phyloP scores from a whole-genome alignment of 2,113 vertebrate species.

The Pyxicephalus adspersus region DNA sequence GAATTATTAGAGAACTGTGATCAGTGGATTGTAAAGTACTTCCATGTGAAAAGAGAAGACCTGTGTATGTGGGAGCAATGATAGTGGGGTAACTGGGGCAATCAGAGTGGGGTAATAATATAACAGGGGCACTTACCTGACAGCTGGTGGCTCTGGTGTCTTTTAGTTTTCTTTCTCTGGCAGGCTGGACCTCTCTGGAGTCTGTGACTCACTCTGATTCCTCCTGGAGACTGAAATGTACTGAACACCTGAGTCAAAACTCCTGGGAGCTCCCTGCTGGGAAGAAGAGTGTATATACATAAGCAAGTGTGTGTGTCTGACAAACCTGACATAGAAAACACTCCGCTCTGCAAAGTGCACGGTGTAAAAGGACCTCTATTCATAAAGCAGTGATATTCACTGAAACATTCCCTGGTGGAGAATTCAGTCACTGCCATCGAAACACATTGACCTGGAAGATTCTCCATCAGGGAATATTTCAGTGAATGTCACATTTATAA shows the following conservation, averaged over 20 bases:
- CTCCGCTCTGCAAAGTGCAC: no score
- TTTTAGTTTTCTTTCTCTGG: background rate
- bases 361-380: no score
- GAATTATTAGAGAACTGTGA: no score
- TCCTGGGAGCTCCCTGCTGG: conserved; percentile 26
- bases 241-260: conserved; percentile 26
- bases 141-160: background rate
- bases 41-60: background rate
- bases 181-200: conserved; percentile 4
- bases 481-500: no score
- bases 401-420: no score
- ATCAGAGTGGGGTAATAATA: background rate
- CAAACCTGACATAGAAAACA: no score
- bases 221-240: conserved; percentile 12
- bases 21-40: background rate
- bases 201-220: conserved; percentile 18
- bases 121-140: background rate
- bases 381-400: no score
- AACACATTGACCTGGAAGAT: no score
- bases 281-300: background rate
- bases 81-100: background rate
- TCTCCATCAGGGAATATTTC: no score
- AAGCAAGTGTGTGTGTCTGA: no score
- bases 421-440: no score
- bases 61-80: background rate